Percentiles rank a stretch among this genome's conserved stretches.
phyloP scores from a whole-genome alignment of 1,140 invertebrate genomes.

The Heterodera schachtii region DNA sequence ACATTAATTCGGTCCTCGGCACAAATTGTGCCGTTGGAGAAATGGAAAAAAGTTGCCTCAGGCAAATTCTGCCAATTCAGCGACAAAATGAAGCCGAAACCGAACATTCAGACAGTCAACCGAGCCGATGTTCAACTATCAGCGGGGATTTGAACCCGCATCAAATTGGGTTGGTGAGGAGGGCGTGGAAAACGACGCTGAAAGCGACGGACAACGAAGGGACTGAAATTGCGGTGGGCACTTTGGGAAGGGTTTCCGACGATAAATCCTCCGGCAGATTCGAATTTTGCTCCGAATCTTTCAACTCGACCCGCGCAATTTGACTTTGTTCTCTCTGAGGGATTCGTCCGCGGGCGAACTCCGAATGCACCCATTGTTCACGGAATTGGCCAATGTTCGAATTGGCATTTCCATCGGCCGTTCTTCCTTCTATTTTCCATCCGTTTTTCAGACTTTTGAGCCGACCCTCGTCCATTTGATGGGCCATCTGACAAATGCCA shows the following conservation, averaged over 20 bases:
- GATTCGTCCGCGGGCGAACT: conserved; percentile 38
- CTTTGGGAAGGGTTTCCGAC: background rate
- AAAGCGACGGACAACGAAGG: conserved; percentile 52
- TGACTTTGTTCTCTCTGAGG: conserved; percentile 38
- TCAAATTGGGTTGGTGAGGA: conserved; percentile 47
- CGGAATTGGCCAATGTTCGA: conserved; percentile 46
- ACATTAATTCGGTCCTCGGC: conserved; percentile 22
- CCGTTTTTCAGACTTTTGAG: conserved; percentile 44
- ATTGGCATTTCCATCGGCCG: background rate
- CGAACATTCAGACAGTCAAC: conserved; percentile 45
- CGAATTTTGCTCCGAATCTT: conserved; percentile 46
- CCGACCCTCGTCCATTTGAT: conserved; percentile 54
- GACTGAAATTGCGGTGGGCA: conserved; percentile 47
- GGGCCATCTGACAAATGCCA: conserved; percentile 52
- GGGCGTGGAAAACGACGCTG: conserved; percentile 52
- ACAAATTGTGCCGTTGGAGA: conserved; percentile 3
- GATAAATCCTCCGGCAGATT: conserved; percentile 1
- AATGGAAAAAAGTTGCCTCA: conserved; percentile 34
- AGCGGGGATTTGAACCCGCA: conserved; percentile 54
- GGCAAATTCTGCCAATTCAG: conserved; percentile 8
- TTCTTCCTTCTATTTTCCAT: background rate
- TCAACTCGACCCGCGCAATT: conserved; percentile 44
- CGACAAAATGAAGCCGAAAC: background rate
- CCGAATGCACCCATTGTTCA: conserved; percentile 44
- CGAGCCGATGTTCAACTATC: conserved; percentile 55